A percentile compares a stretch with the other conserved stretches of the same genome.
Conservation (phyloP, 2,113 vertebrate genomes). For the Ramphastos sulfuratus region DNA sequence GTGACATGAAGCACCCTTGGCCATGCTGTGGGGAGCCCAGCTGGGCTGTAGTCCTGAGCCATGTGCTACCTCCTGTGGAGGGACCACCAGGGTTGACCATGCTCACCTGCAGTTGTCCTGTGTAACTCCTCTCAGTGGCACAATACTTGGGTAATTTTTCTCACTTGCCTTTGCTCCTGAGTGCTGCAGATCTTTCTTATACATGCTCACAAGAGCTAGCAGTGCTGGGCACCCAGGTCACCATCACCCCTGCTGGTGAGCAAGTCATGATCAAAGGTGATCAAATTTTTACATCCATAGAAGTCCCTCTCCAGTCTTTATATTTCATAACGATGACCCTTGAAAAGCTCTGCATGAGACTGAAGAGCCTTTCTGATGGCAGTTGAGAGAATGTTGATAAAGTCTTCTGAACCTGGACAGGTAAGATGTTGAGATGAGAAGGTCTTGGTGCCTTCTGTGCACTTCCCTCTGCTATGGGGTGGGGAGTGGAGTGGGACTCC, state of each 20-base stretch:
- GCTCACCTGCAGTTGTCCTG: accelerated
- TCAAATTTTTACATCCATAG: not conserved
- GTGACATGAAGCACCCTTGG: accelerated
- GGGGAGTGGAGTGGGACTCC: too few species aligned
- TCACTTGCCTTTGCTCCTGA: not conserved
- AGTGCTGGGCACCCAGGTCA: not conserved
- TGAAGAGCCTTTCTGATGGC: not conserved
- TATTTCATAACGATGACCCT: not conserved
- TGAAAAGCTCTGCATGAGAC: not conserved
- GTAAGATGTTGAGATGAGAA: not conserved
- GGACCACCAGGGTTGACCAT: accelerated
- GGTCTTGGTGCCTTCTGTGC: accelerated
- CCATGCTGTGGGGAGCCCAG: accelerated
- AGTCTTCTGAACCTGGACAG: not conserved
- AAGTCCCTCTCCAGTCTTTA: not conserved
- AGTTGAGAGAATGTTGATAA: not conserved
- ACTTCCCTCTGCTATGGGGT: accelerated
- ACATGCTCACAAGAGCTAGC: accelerated
- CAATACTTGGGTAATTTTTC: not conserved
- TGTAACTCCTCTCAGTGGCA: not conserved
- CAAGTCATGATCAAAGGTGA: not conserved
- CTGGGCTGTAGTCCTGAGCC: not conserved
- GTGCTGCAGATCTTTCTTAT: not conserved
- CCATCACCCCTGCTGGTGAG: not conserved
- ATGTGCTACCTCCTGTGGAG: accelerated